Evolutionary conservation across 2,113 vertebrate species (phyloP).

Genomic region (Trogon surrucura): DNA sequence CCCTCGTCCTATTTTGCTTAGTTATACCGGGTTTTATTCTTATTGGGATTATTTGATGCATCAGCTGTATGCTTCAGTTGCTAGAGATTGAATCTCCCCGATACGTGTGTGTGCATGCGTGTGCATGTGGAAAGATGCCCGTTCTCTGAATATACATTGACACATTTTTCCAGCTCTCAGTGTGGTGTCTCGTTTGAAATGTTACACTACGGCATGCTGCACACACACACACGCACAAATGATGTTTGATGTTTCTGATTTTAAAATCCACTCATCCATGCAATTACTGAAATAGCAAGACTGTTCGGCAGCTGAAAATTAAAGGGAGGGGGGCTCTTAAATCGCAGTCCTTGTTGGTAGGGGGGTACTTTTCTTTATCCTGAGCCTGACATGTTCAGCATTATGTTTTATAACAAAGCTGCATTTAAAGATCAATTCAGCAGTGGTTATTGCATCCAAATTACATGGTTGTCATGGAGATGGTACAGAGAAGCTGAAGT

Average conservation of each 20-base stretch:
- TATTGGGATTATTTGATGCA: constrained; percentile 25
- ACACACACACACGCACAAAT: not conserved
- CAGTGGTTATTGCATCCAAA: constrained; percentile 88
- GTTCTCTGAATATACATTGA: not conserved
- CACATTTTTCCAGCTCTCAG: constrained; percentile 32
- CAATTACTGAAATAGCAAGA: not conserved
- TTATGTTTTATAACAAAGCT: constrained; percentile 79
- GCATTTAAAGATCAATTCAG: constrained; percentile 80
- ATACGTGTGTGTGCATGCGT: not conserved
- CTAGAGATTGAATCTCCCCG: not conserved
- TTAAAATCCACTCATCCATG: not conserved
- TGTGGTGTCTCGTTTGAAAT: not conserved
- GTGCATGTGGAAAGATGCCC: not conserved
- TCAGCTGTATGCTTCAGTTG: not conserved
- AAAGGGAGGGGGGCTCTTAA: not conserved
- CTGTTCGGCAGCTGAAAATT: not conserved
- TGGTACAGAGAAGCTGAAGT: constrained; percentile 88
- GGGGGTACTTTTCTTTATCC: constrained; percentile 3
- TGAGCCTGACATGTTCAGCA: not conserved
- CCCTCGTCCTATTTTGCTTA: not conserved
- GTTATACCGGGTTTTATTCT: not conserved
- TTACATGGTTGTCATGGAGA: constrained; percentile 99
- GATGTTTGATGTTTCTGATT: not conserved
- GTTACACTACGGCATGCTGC: not conserved
- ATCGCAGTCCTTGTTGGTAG: not conserved